Conservation (phyloP, 1,140 invertebrate species). For the Eufriesea mexicana region DNA sequence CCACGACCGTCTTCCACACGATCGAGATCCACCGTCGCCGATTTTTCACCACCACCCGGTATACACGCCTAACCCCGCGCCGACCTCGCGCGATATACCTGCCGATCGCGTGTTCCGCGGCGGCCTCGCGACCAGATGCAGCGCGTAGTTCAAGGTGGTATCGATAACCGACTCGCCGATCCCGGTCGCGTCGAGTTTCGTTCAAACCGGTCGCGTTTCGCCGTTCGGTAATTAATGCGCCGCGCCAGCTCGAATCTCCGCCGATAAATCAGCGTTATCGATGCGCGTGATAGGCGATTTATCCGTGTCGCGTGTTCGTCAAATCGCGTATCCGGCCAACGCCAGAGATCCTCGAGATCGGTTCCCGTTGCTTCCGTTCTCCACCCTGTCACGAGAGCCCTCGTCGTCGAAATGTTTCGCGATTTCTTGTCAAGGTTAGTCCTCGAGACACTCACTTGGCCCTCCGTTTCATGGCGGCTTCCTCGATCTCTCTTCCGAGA, state of each 20-base stretch:
- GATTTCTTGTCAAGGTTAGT: too few species aligned
- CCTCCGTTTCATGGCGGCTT: constrained; percentile 58
- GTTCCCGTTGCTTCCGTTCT: not conserved
- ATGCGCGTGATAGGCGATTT: constrained; percentile 2
- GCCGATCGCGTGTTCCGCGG: not conserved
- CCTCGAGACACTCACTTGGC: constrained; percentile 62
- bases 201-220: constrained; percentile 23
- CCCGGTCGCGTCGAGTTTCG: not conserved
- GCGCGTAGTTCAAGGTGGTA: constrained; percentile 31
- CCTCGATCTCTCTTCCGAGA: not conserved
- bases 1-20: too few species aligned
- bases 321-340: not conserved
- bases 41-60: not conserved
- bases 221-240: constrained; percentile 3
- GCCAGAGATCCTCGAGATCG: not conserved
- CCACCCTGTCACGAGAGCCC: too few species aligned
- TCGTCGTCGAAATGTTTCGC: too few species aligned
- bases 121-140: constrained; percentile 10
- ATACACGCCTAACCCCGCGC: not conserved
- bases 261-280: constrained; percentile 29
- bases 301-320: not conserved
- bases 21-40: too few species aligned
- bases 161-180: not conserved
- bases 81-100: constrained; percentile 3
- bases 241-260: not conserved